Conservation (phyloP, 2,888 invertebrate species). For the Tholera decimalis region DNA sequence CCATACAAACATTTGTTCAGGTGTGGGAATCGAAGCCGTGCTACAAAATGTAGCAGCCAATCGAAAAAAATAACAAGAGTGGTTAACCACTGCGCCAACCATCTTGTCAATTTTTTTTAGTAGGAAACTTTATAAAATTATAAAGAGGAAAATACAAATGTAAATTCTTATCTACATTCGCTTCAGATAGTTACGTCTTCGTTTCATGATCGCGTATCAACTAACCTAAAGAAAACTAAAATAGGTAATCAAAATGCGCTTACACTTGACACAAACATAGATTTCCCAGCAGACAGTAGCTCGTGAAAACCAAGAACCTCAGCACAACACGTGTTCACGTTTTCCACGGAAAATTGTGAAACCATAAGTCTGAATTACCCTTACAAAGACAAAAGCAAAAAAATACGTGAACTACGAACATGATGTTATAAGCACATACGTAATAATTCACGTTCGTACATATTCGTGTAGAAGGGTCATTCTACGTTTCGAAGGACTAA, state of each 20-base stretch:
- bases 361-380: constrained; percentile 1
- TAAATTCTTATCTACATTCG: not conserved
- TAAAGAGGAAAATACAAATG: too few relatives aligned
- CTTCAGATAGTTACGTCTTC: not conserved
- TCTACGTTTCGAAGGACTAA: not conserved
- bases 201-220: not conserved
- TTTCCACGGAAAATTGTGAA: not conserved
- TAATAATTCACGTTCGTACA: constrained; percentile 39
- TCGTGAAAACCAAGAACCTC: not conserved
- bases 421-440: constrained; percentile 9
- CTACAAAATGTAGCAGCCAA: too few relatives aligned
- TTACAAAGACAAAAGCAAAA: not conserved
- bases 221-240: not conserved
- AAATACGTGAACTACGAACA: constrained; percentile 1
- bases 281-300: constrained; percentile 40
- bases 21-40: too few relatives aligned
- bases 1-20: too few relatives aligned
- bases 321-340: not conserved
- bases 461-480: constrained; percentile 24
- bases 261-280: constrained; percentile 4
- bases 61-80: too few relatives aligned
- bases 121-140: not conserved
- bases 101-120: too few relatives aligned
- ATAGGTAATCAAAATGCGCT: constrained; percentile 16
- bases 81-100: too few relatives aligned